These are phyloP conservation scores for Pyrrhosoma nymphula DNA, from an alignment of 2,888 invertebrate species.

Conservation along the genomic window DNA sequence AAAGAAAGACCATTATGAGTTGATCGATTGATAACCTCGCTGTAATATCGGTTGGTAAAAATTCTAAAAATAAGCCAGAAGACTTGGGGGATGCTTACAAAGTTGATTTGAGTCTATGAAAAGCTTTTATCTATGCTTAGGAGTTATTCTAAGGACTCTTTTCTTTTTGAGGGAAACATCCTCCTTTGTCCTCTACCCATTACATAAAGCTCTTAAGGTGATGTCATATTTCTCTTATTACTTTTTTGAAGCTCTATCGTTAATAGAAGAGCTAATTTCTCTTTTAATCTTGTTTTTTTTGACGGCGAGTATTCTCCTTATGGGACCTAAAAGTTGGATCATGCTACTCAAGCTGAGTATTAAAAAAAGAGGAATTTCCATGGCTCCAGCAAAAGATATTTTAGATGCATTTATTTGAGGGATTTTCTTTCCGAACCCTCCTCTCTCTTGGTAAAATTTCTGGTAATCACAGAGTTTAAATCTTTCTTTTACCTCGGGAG, in stretches of 20 bases:
- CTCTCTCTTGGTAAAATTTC: neutral
- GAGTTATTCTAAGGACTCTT: too few relatives aligned
- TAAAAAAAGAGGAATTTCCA: neutral
- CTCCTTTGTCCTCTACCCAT: too few relatives aligned
- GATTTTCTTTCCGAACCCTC: neutral
- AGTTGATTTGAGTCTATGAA: too few relatives aligned
- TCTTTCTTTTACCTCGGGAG: neutral
- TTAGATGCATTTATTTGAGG: neutral
- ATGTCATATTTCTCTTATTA: neutral
- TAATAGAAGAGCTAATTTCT: neutral
- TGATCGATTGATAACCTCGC: too few relatives aligned
- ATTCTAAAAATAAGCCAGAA: too few relatives aligned
- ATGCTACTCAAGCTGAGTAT: neutral
- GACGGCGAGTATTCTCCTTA: neutral
- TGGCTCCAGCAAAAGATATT: neutral
- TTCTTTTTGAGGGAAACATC: too few relatives aligned
- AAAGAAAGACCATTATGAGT: too few relatives aligned
- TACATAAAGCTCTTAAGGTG: too few relatives aligned
- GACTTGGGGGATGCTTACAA: too few relatives aligned
- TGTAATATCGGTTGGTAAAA: too few relatives aligned
- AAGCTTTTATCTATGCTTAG: too few relatives aligned
- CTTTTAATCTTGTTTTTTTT: neutral
- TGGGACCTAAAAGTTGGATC: neutral
- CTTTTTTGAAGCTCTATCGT: neutral
- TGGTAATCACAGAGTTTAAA: neutral